Evolutionary conservation across 2,113 vertebrate species (phyloP).

Genomic region (Mionectes macconnelli): DNA sequence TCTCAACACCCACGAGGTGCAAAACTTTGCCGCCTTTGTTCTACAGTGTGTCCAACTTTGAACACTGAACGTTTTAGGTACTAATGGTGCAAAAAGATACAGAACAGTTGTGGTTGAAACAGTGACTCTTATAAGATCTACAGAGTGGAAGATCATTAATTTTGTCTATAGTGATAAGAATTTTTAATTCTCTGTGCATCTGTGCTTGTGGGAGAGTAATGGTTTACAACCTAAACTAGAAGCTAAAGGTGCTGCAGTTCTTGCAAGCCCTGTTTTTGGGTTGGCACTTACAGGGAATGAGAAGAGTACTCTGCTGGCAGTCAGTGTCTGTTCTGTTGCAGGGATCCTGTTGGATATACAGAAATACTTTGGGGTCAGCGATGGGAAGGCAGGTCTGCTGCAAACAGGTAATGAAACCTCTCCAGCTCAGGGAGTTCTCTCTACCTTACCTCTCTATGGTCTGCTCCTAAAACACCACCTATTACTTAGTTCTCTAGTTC

Average conservation of each 20-base stretch:
- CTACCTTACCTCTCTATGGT: not conserved
- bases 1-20: not conserved
- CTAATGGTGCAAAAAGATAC: not conserved
- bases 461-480: not conserved
- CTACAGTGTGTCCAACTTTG: not conserved
- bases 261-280: not conserved
- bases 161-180: not conserved
- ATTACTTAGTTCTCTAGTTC: not conserved
- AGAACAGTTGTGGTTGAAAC: not conserved
- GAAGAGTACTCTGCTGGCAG: not conserved
- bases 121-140: not conserved
- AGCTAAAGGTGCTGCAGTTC: not conserved
- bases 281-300: not conserved
- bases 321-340: constrained; percentile 54
- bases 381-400: constrained; percentile 84
- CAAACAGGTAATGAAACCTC: constrained; percentile 85
- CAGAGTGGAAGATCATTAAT: not conserved
- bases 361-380: constrained; percentile 77
- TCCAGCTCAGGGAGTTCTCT: not conserved
- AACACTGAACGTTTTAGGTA: not conserved
- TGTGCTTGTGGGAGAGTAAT: not conserved
- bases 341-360: constrained; percentile 88
- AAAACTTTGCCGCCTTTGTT: not conserved
- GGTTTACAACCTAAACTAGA: not conserved
- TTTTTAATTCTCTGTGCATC: not conserved